Base-by-base conservation (phyloP, 2,888 invertebrate genomes). In the Chorisops tibialis region DNA sequence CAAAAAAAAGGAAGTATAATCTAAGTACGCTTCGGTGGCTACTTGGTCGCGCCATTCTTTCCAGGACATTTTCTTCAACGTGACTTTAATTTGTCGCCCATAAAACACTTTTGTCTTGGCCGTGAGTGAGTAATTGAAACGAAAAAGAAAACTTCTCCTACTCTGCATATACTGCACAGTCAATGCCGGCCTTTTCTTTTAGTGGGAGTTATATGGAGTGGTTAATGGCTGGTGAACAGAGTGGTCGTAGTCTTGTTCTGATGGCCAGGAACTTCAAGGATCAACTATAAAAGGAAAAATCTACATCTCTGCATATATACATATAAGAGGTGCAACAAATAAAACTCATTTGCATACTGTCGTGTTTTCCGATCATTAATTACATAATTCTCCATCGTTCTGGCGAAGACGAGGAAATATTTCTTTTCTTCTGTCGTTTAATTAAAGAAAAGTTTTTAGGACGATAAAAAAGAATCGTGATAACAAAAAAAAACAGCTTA, bases 311-410 rank as follows among this genome's bases (percentile, higher is more conserved):
- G n/a, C n/a, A n/a, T n/a, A n/a, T n/a, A n/a, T n/a, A n/a, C n/a
- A n/a, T n/a, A n/a, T n/a, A n/a, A n/a, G n/a, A n/a, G n/a, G n/a
- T n/a, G n/a, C n/a, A n/a, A 41, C 24, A 47, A 35, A 37, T 30
- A 38, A 38, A 48, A 45, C 59, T 59, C 48, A 48, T 59, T 59
- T 59, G 49, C 59, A 59, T 59, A 21, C 12, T 59, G 48, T 37
- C 59, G 49, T 59, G 59, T 48, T 59, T 59, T 59, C 49, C 47
- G 59, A 59, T 59, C 59, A 59, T 59, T 59, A 59, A 59, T 59
- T 59, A 59, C 59, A 48, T 59, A 37, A 47, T 59, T 59, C 38
- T 18, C 37, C 39, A 21, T 54, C 39, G 52, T 54, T n/a, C n/a
- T n/a, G 41, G 14, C 47, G 38, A 16, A 45, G 47, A 59, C 47